These are phyloP conservation scores for Magallana ariakensis DNA, from an alignment of 1,140 invertebrate genomes.

Conservation along the genomic window DNA sequence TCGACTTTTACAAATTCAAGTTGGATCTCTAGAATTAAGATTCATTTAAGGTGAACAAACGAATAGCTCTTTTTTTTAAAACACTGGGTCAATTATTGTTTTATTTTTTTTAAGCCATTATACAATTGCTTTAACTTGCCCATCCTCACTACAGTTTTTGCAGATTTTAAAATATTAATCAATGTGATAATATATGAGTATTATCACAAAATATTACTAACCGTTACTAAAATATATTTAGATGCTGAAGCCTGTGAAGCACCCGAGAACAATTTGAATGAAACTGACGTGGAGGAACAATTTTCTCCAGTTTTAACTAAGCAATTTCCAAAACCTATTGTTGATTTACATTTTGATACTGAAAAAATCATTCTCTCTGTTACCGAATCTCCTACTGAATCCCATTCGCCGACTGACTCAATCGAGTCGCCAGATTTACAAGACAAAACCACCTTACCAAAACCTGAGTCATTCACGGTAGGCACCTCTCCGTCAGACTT, in stretches of 20 bases:
- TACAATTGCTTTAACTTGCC: not conserved
- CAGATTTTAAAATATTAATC: no score
- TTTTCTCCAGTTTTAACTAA: slow-evolving; percentile 70
- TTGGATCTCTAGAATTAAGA: not conserved
- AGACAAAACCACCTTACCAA: slow-evolving; percentile 56
- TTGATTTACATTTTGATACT: slow-evolving; percentile 64
- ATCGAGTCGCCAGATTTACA: slow-evolving; percentile 55
- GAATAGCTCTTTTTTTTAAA: not conserved
- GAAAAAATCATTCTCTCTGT: slow-evolving; percentile 61
- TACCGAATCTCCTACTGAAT: slow-evolving; percentile 68
- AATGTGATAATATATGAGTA: no score
- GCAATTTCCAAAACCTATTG: slow-evolving; percentile 50
- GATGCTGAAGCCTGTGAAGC: slow-evolving; percentile 71
- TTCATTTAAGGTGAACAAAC: not conserved
- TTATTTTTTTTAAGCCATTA: not conserved
- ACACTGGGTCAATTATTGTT: slow-evolving; percentile 15
- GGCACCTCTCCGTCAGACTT: slow-evolving; percentile 73
- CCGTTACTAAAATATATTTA: slow-evolving; percentile 57
- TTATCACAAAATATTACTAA: slow-evolving; percentile 46
- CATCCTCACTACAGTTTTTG: no score
- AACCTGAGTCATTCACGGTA: slow-evolving; percentile 60
- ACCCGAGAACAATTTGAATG: slow-evolving; percentile 71
- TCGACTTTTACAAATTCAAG: not conserved
- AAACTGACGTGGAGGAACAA: slow-evolving; percentile 75
- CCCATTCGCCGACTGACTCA: slow-evolving; percentile 61